Evolutionary conservation across 2,888 invertebrate genomes (phyloP).

Genomic region (Endotricha flammealis): DNA sequence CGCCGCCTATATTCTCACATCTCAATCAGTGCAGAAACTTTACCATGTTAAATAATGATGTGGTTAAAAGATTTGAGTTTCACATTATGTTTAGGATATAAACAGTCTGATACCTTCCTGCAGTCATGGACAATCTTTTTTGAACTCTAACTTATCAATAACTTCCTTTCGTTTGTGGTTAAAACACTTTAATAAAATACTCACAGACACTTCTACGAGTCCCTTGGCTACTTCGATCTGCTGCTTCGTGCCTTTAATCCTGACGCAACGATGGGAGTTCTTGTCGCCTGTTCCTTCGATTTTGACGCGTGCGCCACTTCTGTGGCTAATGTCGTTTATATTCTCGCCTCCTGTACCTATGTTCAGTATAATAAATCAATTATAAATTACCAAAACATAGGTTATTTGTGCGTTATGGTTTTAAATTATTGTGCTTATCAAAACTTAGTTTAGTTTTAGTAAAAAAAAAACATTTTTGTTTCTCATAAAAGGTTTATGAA

Average conservation of each 20-base stretch:
- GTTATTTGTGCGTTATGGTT: too few relatives aligned
- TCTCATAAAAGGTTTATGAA: too few relatives aligned
- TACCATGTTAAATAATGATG: too few relatives aligned
- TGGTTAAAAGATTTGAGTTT: conserved; percentile 71
- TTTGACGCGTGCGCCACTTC: conserved; percentile 85
- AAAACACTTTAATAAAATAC: too few relatives aligned
- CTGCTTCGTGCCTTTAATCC: conserved; percentile 82
- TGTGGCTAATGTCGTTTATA: conserved; percentile 83
- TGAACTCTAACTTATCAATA: conserved; percentile 60
- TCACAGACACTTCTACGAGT: conserved; percentile 84
- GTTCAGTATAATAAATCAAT: background rate
- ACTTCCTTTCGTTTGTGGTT: too few relatives aligned
- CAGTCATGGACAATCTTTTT: conserved; percentile 80
- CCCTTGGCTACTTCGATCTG: conserved; percentile 86
- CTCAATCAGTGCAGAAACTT: too few relatives aligned
- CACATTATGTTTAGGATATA: conserved; percentile 77
- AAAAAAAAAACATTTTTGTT: too few relatives aligned
- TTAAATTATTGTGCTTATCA: too few relatives aligned
- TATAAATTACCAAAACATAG: too few relatives aligned
- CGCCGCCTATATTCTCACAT: too few relatives aligned
- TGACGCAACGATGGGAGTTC: conserved; percentile 45
- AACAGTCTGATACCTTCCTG: conserved; percentile 75
- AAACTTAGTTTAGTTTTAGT: too few relatives aligned
- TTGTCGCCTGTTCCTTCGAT: conserved; percentile 64
- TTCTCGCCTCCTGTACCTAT: conserved; percentile 83